A percentile compares a stretch with the other conserved stretches of the same genome.
These are phyloP conservation scores for Halichoerus grypus DNA, from an alignment of 2,113 vertebrate species.

Conservation along the genomic window DNA sequence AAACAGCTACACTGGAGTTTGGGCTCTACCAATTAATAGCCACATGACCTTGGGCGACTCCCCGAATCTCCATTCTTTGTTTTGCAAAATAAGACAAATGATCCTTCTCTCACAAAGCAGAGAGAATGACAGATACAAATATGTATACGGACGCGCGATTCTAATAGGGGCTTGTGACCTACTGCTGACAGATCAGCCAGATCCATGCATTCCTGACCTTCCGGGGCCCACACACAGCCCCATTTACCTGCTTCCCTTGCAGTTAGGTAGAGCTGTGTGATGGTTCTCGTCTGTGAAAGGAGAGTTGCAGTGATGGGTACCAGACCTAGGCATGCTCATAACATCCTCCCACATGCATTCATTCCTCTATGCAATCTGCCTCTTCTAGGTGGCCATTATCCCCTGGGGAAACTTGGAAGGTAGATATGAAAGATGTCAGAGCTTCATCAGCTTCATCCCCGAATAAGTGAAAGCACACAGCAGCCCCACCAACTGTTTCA, in stretches of 20 bases:
- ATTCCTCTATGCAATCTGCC: background rate
- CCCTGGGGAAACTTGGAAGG: background rate
- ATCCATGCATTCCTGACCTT: background rate
- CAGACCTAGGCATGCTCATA: background rate
- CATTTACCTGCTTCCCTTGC: background rate
- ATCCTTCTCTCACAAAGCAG: background rate
- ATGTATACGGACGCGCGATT: background rate
- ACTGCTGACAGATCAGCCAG: background rate
- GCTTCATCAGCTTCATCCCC: background rate
- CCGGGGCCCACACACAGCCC: background rate
- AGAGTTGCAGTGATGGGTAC: background rate
- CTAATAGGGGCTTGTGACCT: background rate
- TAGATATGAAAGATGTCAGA: background rate
- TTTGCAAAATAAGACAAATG: constrained; percentile 7
- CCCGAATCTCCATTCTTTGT: background rate
- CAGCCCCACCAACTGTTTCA: too few species aligned
- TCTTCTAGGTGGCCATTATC: background rate
- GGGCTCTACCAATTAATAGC: background rate
- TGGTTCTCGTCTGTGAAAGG: background rate
- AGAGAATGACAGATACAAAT: background rate
- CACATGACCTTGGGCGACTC: background rate
- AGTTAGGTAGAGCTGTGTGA: background rate
- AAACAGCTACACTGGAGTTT: background rate
- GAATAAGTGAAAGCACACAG: background rate
- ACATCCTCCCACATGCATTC: background rate